These are phyloP conservation scores for Synanceia verrucosa DNA, from an alignment of 2,797 vertebrate species.

Conservation along the genomic window DNA sequence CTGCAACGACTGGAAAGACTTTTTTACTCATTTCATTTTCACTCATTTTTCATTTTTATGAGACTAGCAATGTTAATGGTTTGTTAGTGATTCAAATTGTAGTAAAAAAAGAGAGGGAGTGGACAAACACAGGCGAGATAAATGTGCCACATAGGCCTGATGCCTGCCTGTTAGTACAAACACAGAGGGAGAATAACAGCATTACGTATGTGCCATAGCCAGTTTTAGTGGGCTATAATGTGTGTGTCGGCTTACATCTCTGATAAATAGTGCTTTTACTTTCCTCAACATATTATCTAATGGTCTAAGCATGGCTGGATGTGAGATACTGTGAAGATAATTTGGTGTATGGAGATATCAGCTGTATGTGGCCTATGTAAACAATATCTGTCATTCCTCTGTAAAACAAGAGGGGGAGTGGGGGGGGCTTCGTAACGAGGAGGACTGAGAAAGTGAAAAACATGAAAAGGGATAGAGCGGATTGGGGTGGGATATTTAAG, in stretches of 20 bases:
- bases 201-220: slow-evolving; percentile 25
- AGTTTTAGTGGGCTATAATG: slow-evolving; percentile 30
- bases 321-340: slow-evolving; percentile 55
- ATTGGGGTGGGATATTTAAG: slow-evolving; percentile 53
- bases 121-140: slow-evolving; percentile 39
- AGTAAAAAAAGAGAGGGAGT: slow-evolving; percentile 1
- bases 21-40: too few species aligned
- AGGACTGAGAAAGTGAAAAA: slow-evolving; percentile 34
- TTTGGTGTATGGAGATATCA: slow-evolving; percentile 47
- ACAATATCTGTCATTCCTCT: slow-evolving; percentile 56
- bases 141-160: slow-evolving; percentile 1
- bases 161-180: slow-evolving; percentile 41
- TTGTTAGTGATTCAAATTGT: not conserved
- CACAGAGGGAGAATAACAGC: slow-evolving; percentile 31
- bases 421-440: not conserved
- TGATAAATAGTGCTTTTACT: slow-evolving; percentile 64
- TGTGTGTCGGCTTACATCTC: slow-evolving; percentile 25
- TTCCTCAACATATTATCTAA: slow-evolving; percentile 62
- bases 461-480: not conserved
- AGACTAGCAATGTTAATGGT: too few species aligned
- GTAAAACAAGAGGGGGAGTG: slow-evolving; percentile 27
- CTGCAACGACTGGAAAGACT: too few species aligned
- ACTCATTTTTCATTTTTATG: too few species aligned
- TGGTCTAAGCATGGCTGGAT: slow-evolving; percentile 52
- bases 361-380: slow-evolving; percentile 38